Evolutionary conservation across 2,888 invertebrate species (phyloP), one percentile per base, ranked within the genome.

Genomic region (Lasioglossum morio): DNA sequence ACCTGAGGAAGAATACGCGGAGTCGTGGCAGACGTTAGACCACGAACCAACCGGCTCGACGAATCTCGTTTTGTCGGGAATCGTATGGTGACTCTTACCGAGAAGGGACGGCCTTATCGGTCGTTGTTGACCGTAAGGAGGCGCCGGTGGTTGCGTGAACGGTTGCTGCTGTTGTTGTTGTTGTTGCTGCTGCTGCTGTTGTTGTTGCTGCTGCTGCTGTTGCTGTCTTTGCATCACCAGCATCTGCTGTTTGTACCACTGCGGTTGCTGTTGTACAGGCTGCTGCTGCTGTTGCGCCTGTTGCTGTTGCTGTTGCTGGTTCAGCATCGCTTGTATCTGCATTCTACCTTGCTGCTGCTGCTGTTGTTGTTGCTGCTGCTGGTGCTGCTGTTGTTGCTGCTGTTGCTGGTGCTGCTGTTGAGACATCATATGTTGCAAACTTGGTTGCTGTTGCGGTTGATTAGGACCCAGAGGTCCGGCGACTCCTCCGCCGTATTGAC

Each of bases 121-220:
- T 91, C 96, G 94, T 92, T 96, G 96, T 89, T 96, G 96, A 72
- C 96, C 95, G 86, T 96, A 96, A 40, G 96, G 96, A 81, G 96
- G 96, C 72, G 96, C 96, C 70, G 96, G 96, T 34, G 96, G 96
- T 94, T 97, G 97, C 92, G 97, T 97, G 93, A 96, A 96, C 83
- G 96, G 95, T 91, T 96, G 96, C 76, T 95, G 95, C 74, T 95
- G 95, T 80, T 95, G 95, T 34, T 94, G 94, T 5, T 94, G 94
- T 37, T 94, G 95, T 19, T 87, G 90, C 27, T 95, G 95, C 14
- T 95, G 95, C 84, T 95, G 96, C 60, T 94, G 94, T 72, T 95
- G 95, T 66, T 94, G 95, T 77, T 95, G 95, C 73, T 94, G 95
- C 43, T 94, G 95, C 46, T 94, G 95, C 74, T 95, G 95, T 91